Base-by-base conservation (phyloP, 2,888 invertebrate genomes). In the Vanessa cardui region DNA sequence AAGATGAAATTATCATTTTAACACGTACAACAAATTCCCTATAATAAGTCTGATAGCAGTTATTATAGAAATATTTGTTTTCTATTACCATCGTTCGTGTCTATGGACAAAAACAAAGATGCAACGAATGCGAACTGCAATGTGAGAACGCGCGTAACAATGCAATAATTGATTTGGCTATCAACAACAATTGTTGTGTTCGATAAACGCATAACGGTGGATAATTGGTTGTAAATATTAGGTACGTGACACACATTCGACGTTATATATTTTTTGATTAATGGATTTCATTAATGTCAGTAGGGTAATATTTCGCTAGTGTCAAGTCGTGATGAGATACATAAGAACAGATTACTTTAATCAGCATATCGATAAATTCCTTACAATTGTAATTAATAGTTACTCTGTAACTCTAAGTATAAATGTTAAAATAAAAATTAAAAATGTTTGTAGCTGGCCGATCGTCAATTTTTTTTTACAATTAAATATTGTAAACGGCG, bases 131-230 rank as follows among this genome's bases (percentile, higher is more conserved):
- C 46, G 44, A 59, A 65, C 44, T 61, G 56, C 46, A 47, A 62
- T 63, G 45, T 59, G 49, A 44, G 45, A 65, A 49, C 64, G 69
- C 62, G 58, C 59, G 21, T 62, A 31, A 47, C 44, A 47, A 59
- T 45, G 16, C 39, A 26, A 66, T 62, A 71, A 72, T 69, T 67
- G 69, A 65, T 63, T 72, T 64, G 46, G 59, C 67, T 72, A 68
- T 67, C 64, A 65, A 70, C 56, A 60, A 49, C 69, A 70, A 70
- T 72, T 67, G 67, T 46, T 64, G 64, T 69, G 65, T 60, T 66
- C 62, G 67, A 67, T 72, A 72, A 66, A 64, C 46, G 58, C 56
- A 64, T 67, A 65, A 65, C 60, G 69, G 61, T 18, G 60, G 59
- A 60, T 72, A 69, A 69, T 71, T 69, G 54, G 46, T 66, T 49